A percentile compares a stretch with the other conserved stretches of the same genome.
Conservation (phyloP, 2,797 vertebrate species). For the Chiloscyllium punctatum region DNA sequence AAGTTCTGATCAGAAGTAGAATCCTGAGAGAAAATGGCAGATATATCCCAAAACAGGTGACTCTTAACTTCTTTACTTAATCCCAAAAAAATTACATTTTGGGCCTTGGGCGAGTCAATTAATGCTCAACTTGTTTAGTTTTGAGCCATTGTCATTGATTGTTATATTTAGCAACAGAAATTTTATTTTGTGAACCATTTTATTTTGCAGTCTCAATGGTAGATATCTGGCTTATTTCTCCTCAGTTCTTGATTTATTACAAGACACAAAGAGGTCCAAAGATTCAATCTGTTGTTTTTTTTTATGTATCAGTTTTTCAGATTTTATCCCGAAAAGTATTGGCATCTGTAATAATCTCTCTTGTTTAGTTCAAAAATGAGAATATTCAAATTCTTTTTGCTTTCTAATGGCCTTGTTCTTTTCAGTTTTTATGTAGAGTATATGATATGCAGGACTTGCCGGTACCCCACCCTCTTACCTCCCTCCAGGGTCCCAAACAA, state of each 20-base stretch:
- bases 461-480: no score
- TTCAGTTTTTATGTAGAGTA: no score
- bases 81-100: neutral
- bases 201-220: neutral
- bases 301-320: neutral
- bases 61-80: conserved; percentile 40
- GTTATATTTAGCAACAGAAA: neutral
- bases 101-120: neutral
- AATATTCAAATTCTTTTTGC: no score
- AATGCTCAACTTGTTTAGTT: neutral
- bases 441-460: no score
- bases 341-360: neutral
- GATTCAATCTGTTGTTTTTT: no score
- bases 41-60: conserved; percentile 96
- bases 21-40: conserved; percentile 97
- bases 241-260: neutral
- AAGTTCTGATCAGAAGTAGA: conserved; percentile 95
- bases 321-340: neutral
- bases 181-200: neutral
- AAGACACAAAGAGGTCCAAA: neutral
- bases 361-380: no score
- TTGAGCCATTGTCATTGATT: neutral
- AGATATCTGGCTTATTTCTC: neutral
- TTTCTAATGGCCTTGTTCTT: no score
- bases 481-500: no score